Percentiles rank a stretch among this genome's conserved stretches.
Evolutionary conservation across 2,888 invertebrate genomes (phyloP).

Genomic region (Electrophaes corylata): DNA sequence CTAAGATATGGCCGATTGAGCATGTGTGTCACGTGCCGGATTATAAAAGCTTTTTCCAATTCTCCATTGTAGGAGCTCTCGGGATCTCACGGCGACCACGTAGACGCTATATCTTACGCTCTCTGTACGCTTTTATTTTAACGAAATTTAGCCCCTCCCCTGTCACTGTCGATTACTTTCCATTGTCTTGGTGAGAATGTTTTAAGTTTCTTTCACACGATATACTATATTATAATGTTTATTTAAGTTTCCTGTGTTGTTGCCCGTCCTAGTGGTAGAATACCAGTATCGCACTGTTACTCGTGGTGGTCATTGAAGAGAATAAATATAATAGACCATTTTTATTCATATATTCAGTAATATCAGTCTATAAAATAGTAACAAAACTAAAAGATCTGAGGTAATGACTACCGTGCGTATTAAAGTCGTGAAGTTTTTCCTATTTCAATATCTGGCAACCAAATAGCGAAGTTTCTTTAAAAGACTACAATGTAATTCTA

Average conservation of each 20-base stretch:
- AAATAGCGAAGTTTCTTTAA: too few relatives aligned
- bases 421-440: too few relatives aligned
- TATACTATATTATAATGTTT: neutral
- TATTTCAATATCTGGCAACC: too few relatives aligned
- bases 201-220: slow-evolving; percentile 1
- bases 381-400: too few relatives aligned
- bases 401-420: too few relatives aligned
- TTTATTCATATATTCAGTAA: too few relatives aligned
- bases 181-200: slow-evolving; percentile 73
- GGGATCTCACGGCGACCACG: slow-evolving; percentile 78
- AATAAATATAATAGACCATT: too few relatives aligned
- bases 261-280: too few relatives aligned
- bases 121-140: slow-evolving; percentile 83
- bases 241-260: neutral
- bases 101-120: slow-evolving; percentile 82
- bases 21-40: slow-evolving; percentile 82
- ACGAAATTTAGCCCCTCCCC: slow-evolving; percentile 80
- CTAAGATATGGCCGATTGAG: slow-evolving; percentile 64
- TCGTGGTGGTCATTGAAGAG: too few relatives aligned
- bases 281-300: too few relatives aligned
- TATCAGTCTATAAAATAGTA: too few relatives aligned
- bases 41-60: slow-evolving; percentile 85
- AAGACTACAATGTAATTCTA: too few relatives aligned
- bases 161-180: slow-evolving; percentile 81
- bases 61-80: slow-evolving; percentile 78